These are phyloP conservation scores for Pelvicachromis taeniatus DNA, from an alignment of 2,113 vertebrate genomes.

Conservation along the genomic window DNA sequence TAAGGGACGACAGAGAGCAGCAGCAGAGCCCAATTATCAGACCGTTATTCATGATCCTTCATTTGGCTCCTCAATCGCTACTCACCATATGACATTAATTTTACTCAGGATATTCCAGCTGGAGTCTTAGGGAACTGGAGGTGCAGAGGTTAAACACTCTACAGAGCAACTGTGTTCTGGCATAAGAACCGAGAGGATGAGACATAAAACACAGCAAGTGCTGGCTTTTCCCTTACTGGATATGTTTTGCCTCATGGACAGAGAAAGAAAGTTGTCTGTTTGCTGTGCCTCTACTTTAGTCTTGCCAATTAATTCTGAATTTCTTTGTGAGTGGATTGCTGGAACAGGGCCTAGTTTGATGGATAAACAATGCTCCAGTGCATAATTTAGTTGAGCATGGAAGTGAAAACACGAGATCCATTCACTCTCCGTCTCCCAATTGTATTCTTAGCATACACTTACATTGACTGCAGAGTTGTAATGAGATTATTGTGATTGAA, in stretches of 20 bases:
- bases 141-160: constrained; percentile 70
- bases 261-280: constrained; percentile 42
- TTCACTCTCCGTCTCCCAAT: constrained; percentile 35
- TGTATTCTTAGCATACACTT: constrained; percentile 51
- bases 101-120: constrained; percentile 46
- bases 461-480: constrained; percentile 30
- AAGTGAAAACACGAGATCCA: constrained; percentile 42
- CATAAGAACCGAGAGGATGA: constrained; percentile 43
- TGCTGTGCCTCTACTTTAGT: constrained; percentile 43
- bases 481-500: constrained; percentile 34
- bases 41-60: constrained; percentile 62
- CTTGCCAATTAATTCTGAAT: constrained; percentile 69
- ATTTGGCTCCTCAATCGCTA: constrained; percentile 51
- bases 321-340: constrained; percentile 59
- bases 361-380: constrained; percentile 68
- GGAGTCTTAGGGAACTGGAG: constrained; percentile 44
- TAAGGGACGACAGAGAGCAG: constrained; percentile 35
- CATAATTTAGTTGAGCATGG: constrained; percentile 58
- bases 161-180: constrained; percentile 55
- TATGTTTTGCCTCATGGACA: constrained; percentile 40
- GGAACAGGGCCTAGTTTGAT: constrained; percentile 62
- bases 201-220: constrained; percentile 41
- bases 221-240: constrained; percentile 11
- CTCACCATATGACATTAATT: constrained; percentile 55
- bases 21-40: constrained; percentile 67